Evolutionary conservation across 2,113 vertebrate genomes (phyloP).

Genomic region (Boulengeromyrus knoepffleri): DNA sequence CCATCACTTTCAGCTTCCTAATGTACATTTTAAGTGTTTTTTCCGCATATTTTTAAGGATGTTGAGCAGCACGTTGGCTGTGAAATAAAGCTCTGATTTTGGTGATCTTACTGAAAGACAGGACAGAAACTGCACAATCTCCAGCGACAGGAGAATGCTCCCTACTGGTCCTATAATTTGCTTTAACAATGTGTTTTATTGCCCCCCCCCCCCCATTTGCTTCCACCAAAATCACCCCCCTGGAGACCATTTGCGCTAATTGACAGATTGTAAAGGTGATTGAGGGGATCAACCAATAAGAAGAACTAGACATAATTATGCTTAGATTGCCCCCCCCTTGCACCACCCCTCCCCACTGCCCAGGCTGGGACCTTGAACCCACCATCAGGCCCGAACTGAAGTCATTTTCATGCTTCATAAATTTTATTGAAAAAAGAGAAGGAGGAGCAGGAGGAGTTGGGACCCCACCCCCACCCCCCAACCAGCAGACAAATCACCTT

Average conservation of each 20-base stretch:
- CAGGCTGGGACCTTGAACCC: conserved; percentile 18
- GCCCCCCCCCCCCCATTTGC: conserved; percentile 12
- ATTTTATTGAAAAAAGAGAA: conserved; percentile 53
- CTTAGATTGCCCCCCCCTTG: conserved; percentile 13
- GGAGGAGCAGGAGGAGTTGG: not conserved
- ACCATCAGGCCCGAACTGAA: conserved; percentile 35
- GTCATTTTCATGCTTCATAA: conserved; percentile 63
- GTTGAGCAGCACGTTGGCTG: not conserved
- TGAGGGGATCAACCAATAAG: conserved; percentile 31
- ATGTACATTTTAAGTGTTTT: not conserved
- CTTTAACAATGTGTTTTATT: conserved; percentile 25
- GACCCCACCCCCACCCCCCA: not conserved
- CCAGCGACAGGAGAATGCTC: not conserved
- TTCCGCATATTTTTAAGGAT: not conserved
- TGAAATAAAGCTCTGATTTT: not conserved
- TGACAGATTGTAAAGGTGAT: conserved; percentile 40
- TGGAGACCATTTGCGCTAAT: conserved; percentile 32
- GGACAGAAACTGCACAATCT: not conserved
- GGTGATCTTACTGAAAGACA: not conserved
- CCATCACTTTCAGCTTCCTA: not conserved
- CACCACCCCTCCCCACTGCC: not conserved
- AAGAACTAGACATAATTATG: conserved; percentile 23
- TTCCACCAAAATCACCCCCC: conserved; percentile 21
- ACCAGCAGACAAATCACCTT: conserved; percentile 29
- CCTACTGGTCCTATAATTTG: not conserved